These are phyloP conservation scores for Bubo blakistoni DNA, from an alignment of 2,113 vertebrate genomes.

Conservation along the genomic window DNA sequence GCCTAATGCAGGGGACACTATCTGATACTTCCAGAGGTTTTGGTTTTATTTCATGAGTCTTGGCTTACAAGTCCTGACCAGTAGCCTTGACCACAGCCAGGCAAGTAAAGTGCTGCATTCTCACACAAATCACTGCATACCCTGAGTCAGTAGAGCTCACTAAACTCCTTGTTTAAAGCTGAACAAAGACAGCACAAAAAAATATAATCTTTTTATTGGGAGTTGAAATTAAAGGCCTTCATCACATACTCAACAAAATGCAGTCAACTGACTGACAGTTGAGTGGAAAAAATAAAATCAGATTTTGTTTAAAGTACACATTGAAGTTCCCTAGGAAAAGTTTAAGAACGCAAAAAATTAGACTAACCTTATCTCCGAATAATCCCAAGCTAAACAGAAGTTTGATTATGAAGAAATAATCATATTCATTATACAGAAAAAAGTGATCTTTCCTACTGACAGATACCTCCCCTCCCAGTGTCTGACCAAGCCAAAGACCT, in stretches of 20 bases:
- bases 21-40: neutral
- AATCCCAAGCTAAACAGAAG: neutral
- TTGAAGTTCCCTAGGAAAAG: neutral
- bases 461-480: neutral
- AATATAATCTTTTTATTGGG: neutral
- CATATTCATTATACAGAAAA: neutral
- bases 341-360: neutral
- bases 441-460: neutral
- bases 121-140: neutral
- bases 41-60: neutral
- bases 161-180: neutral
- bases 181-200: neutral
- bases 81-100: neutral
- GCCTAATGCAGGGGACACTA: neutral
- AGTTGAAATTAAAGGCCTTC: neutral
- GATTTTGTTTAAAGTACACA: neutral
- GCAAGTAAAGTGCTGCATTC: neutral
- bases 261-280: neutral
- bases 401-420: neutral
- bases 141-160: neutral
- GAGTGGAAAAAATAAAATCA: neutral
- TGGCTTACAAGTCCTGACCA: neutral
- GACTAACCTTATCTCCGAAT: neutral
- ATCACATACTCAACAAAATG: neutral
- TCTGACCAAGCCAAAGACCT: neutral